Percentiles rank a stretch among this genome's conserved stretches.
These are phyloP conservation scores for Sitophilus oryzae DNA, from an alignment of 1,140 invertebrate species.

Conservation along the genomic window DNA sequence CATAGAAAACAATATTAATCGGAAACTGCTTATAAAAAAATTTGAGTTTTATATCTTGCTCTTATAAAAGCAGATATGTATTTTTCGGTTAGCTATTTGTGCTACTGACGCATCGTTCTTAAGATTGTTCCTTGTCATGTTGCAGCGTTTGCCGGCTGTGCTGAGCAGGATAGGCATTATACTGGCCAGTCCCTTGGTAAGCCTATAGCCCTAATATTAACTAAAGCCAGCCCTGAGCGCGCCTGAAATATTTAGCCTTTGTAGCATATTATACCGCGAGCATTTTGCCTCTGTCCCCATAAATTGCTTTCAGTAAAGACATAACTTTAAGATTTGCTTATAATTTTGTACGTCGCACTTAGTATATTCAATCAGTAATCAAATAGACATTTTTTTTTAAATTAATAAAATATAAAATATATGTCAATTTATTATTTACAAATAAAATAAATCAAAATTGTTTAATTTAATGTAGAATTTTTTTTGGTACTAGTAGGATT, in stretches of 20 bases:
- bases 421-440: too few relatives aligned
- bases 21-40: too few relatives aligned
- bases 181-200: conserved; percentile 89
- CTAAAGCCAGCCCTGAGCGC: conserved; percentile 10
- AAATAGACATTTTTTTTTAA: neutral
- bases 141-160: conserved; percentile 85
- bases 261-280: conserved; percentile 11
- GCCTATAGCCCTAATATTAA: conserved; percentile 44
- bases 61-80: too few relatives aligned
- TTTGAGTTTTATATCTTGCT: too few relatives aligned
- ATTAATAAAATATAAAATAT: too few relatives aligned
- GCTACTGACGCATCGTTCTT: conserved; percentile 30
- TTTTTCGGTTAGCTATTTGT: conserved; percentile 3
- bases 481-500: too few relatives aligned
- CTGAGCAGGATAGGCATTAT: conserved; percentile 89
- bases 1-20: too few relatives aligned
- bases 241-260: neutral
- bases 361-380: neutral
- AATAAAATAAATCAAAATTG: too few relatives aligned
- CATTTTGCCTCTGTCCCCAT: conserved; percentile 16
- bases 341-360: conserved; percentile 13
- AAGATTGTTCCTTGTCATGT: conserved; percentile 50
- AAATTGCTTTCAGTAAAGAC: conserved; percentile 9
- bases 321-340: conserved; percentile 14
- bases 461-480: too few relatives aligned